These are phyloP conservation scores for Megastigmus dorsalis DNA, from an alignment of 2,888 invertebrate genomes.

Conservation along the genomic window DNA sequence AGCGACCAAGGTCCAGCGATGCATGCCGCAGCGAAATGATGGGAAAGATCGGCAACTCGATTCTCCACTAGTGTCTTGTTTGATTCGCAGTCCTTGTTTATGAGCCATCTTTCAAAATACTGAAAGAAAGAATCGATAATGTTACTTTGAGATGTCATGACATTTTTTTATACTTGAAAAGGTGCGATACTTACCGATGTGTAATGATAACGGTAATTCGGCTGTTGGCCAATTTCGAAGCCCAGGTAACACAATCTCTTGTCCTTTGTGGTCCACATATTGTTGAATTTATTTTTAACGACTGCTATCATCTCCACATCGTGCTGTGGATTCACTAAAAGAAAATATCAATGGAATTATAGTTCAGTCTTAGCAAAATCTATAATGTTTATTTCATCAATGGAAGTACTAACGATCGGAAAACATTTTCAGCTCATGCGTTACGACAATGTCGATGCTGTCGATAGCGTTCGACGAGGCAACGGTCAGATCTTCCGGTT, in stretches of 20 bases:
- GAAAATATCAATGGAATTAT: neutral
- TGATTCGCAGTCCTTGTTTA: conserved; percentile 83
- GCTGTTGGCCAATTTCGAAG: conserved; percentile 81
- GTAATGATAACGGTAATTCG: conserved; percentile 80
- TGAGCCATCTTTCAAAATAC: conserved; percentile 84
- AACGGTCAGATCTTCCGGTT: conserved; percentile 87
- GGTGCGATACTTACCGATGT: conserved; percentile 45
- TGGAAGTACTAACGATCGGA: conserved; percentile 75
- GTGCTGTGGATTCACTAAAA: conserved; percentile 43
- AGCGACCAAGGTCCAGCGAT: conserved; percentile 90
- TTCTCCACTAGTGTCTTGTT: conserved; percentile 84
- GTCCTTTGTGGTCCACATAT: conserved; percentile 79
- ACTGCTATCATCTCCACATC: conserved; percentile 79
- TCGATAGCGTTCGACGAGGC: conserved; percentile 81
- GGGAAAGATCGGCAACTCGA: conserved; percentile 82
- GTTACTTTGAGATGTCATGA: too few relatives aligned
- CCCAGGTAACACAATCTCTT: conserved; percentile 90
- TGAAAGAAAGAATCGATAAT: conserved; percentile 74
- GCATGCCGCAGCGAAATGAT: conserved; percentile 87
- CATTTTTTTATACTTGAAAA: neutral
- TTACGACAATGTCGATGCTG: conserved; percentile 77
- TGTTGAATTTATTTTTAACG: conserved; percentile 79
- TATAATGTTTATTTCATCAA: too few relatives aligned
- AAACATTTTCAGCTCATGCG: conserved; percentile 80
- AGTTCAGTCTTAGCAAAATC: too few relatives aligned